Evolutionary conservation across 2,888 invertebrate genomes (phyloP).

Genomic region (Drosophila buzzatii): DNA sequence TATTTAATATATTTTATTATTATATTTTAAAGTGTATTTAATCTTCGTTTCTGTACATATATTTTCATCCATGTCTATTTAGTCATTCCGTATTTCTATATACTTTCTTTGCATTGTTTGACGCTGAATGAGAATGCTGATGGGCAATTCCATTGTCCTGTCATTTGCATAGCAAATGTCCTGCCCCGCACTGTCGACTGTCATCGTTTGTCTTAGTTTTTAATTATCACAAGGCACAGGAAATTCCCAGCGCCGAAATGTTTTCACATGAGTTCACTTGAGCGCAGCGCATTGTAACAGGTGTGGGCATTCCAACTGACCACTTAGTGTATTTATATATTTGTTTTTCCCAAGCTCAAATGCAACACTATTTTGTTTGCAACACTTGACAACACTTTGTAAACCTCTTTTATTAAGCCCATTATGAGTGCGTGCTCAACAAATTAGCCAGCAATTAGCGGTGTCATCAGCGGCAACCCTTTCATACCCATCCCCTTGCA

Average conservation of each 20-base stretch:
- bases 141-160: conserved; percentile 73
- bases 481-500: conserved; percentile 35
- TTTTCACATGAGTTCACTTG: conserved; percentile 83
- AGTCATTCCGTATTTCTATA: conserved; percentile 31
- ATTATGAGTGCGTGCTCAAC: conserved; percentile 40
- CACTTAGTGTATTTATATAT: background rate
- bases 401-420: conserved; percentile 34
- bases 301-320: conserved; percentile 20
- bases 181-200: conserved; percentile 41
- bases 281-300: conserved; percentile 56
- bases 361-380: conserved; percentile 26
- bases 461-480: conserved; percentile 72
- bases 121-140: conserved; percentile 68
- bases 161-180: conserved; percentile 84
- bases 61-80: conserved; percentile 38
- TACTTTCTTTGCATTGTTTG: conserved; percentile 41
- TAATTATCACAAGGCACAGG: conserved; percentile 70
- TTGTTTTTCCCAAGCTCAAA: background rate
- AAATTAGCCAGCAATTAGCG: conserved; percentile 79
- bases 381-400: conserved; percentile 19
- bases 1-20: too few species aligned
- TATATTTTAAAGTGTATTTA: conserved; percentile 13
- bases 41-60: background rate
- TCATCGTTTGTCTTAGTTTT: conserved; percentile 76
- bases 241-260: conserved; percentile 57